A percentile compares a stretch with the other conserved stretches of the same genome.
These are phyloP conservation scores for Mimumesa dahlbomi DNA, from an alignment of 2,888 invertebrate species.

Conservation along the genomic window DNA sequence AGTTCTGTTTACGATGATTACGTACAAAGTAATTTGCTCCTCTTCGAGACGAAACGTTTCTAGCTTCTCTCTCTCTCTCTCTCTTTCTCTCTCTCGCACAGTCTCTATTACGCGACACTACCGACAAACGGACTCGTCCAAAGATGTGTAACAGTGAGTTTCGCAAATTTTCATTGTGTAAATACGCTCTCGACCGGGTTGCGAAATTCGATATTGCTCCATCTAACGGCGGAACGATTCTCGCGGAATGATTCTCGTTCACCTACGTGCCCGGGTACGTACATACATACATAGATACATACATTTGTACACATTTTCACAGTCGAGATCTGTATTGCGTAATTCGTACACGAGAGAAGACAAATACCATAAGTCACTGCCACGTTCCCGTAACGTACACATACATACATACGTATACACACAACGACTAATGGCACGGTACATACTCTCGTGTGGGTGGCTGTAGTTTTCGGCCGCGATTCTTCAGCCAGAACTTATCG, in stretches of 20 bases:
- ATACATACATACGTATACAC: conserved; percentile 4
- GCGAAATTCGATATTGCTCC: too few species aligned
- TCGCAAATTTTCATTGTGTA: too few species aligned
- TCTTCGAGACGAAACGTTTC: too few species aligned
- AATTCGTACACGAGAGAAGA: conserved; percentile 41
- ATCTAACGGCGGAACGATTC: not conserved
- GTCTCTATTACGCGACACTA: too few species aligned
- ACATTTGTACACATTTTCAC: too few species aligned
- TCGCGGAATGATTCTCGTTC: conserved; percentile 34
- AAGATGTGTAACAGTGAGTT: too few species aligned
- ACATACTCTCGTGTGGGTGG: conserved; percentile 40
- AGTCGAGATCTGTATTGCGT: conserved; percentile 34
- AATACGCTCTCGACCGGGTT: too few species aligned
- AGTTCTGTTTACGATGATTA: conserved; percentile 27
- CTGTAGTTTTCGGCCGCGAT: conserved; percentile 43
- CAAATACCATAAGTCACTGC: conserved; percentile 56
- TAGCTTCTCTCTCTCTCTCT: too few species aligned
- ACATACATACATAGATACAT: too few species aligned
- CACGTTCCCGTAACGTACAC: conserved; percentile 24
- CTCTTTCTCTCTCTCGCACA: too few species aligned
- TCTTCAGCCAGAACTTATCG: conserved; percentile 50
- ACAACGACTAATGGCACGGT: conserved; percentile 40
- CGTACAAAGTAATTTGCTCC: not conserved
- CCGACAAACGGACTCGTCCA: too few species aligned
- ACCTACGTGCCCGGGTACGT: conserved; percentile 32